These are phyloP conservation scores for Gymnothorax javanicus DNA, from an alignment of 2,797 vertebrate genomes.

Conservation along the genomic window DNA sequence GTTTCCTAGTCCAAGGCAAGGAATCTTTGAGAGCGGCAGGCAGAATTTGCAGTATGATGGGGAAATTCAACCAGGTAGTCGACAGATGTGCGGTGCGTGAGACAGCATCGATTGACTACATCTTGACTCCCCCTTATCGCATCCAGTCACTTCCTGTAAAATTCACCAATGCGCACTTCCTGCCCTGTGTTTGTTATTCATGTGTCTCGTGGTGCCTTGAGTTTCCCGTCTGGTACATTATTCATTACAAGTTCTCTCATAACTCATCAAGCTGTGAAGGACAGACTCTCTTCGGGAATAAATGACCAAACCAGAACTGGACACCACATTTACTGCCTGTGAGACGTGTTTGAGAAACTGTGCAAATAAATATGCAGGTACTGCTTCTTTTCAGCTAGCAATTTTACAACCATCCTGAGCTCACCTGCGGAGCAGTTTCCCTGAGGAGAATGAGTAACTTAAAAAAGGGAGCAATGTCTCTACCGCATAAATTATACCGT, in stretches of 20 bases:
- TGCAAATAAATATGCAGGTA: conserved; percentile 26
- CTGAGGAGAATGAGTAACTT: conserved; percentile 7
- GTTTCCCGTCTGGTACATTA: conserved; percentile 51
- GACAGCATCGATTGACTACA: not conserved
- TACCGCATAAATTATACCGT: not conserved
- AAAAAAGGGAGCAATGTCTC: not conserved
- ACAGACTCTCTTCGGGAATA: conserved; percentile 57
- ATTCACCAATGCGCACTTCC: conserved; percentile 2
- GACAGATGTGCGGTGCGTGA: not conserved
- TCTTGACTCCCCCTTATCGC: conserved; percentile 23
- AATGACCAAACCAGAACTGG: conserved; percentile 50
- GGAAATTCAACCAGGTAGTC: not conserved
- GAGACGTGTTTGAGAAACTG: not conserved
- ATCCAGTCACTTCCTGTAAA: conserved; percentile 20
- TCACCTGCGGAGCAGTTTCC: not conserved
- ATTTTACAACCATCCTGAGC: not conserved
- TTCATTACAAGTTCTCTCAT: conserved; percentile 65
- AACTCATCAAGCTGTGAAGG: conserved; percentile 72
- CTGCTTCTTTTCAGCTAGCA: not conserved
- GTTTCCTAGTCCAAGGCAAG: conserved; percentile 7
- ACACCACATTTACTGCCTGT: not conserved
- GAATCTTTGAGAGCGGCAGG: conserved; percentile 16
- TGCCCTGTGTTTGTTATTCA: conserved; percentile 64
- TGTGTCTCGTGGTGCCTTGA: conserved; percentile 60
- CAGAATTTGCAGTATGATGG: conserved; percentile 27